Conservation (phyloP, 2,113 vertebrate genomes). For the Brachypodius melanocephalos region DNA sequence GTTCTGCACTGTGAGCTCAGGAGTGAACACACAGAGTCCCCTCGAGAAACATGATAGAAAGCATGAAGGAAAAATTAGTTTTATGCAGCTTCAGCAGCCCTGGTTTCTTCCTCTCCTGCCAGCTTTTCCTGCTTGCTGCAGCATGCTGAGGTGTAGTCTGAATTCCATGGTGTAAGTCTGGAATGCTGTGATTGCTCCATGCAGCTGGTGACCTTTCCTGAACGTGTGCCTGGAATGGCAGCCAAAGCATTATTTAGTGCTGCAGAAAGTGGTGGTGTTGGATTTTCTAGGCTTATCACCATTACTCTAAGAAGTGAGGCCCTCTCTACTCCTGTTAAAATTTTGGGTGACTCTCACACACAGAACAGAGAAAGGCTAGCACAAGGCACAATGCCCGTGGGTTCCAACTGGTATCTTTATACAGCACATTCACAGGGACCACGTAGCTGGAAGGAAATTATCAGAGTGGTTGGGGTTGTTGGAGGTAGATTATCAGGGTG, state of each 20-base stretch:
- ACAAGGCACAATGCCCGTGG: background rate
- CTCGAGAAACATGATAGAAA: background rate
- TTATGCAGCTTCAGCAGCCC: background rate
- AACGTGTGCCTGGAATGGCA: background rate
- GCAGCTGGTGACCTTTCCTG: background rate
- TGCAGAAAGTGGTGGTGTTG: background rate
- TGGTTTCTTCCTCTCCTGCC: background rate
- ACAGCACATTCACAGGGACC: rapidly evolving
- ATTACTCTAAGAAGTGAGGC: background rate
- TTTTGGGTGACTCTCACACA: background rate
- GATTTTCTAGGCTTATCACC: background rate
- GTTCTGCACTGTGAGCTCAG: background rate
- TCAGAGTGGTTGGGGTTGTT: background rate
- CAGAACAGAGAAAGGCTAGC: background rate
- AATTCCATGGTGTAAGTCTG: background rate
- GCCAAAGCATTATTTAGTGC: background rate
- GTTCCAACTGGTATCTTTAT: background rate
- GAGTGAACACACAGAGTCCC: background rate
- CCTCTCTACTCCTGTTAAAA: background rate
- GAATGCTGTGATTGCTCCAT: background rate
- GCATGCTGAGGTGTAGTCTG: background rate
- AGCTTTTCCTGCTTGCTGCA: background rate
- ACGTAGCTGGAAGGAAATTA: background rate
- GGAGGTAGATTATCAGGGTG: background rate
- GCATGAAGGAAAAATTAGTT: background rate